Base-by-base conservation (phyloP, 2,797 vertebrate genomes). In the Apodemus agrarius region DNA sequence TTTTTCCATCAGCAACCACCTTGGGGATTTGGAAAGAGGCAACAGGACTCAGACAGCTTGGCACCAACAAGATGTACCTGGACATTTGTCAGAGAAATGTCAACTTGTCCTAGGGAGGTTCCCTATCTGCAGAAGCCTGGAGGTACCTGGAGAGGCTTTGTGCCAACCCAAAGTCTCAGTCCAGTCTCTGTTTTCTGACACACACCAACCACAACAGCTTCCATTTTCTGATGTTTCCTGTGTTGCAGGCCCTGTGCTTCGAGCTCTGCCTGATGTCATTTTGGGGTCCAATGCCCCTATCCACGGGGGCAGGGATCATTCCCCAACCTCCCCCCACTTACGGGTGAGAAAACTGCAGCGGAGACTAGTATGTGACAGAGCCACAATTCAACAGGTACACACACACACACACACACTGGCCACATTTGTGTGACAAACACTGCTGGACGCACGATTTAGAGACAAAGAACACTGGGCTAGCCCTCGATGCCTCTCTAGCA, bases 41-140 rank as follows among this genome's bases (percentile, higher is more conserved):
- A 97, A 96, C 90, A 94, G 22, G 95, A 93, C 49, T 89, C 93
- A 98, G 96, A 96, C 93, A 98, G 76, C 43, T 54, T 12, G 54
- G 95, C 98, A 82, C 63, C 84, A 91, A 49, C 26, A 89, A 94
- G 86, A 88, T 96, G 94, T 95, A 89, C 89, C 91, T 96, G 97
- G 93, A 78, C 90, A 92, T 96, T 90, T 67, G 63, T 95, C 92
- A 94, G 93, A 76, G 88, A 95, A 90, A 93, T 88, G 63, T 54
- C 88, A 91, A 87, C 91, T 57, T 81, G 83, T 84, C 97, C 76
- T 11, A 49, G 95, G 88, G 96, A 29, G 54, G 59, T 81, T 97
- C 80, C 91, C 57, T 97, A 93, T 40, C 93, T 95, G 87, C 52
- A 95, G 90, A 93, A 97, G 75, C 88, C 89, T 31, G 49, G 93